A percentile compares a stretch with the other conserved stretches of the same genome.
These are phyloP conservation scores for Cephus rjabovi DNA, from an alignment of 2,888 invertebrate species.

Conservation along the genomic window DNA sequence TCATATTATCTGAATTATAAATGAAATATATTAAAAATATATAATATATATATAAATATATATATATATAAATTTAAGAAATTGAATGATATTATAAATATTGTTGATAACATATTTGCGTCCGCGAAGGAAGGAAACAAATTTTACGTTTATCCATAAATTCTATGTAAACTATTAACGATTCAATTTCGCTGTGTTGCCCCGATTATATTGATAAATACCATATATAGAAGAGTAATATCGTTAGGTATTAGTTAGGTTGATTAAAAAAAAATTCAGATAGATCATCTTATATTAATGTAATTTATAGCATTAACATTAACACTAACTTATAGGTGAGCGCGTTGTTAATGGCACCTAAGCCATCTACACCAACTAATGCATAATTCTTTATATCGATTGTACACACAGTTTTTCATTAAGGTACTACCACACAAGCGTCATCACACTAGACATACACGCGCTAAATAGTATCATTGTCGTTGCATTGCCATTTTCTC, in stretches of 20 bases:
- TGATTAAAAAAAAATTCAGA: slow-evolving; percentile 40
- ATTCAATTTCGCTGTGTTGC: slow-evolving; percentile 44
- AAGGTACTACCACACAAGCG: slow-evolving; percentile 29
- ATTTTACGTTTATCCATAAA: slow-evolving; percentile 51
- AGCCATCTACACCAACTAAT: slow-evolving; percentile 38
- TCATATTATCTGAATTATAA: slow-evolving; percentile 44
- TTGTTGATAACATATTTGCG: slow-evolving; percentile 59
- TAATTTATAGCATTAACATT: slow-evolving; percentile 39
- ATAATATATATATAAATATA: slow-evolving; percentile 28
- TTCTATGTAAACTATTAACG: slow-evolving; percentile 46
- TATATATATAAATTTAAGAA: slow-evolving; percentile 37
- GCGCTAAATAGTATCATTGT: slow-evolving; percentile 10
- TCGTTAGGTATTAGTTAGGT: slow-evolving; percentile 41
- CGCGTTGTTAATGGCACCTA: slow-evolving; percentile 21
- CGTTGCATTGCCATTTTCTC: slow-evolving; percentile 16
- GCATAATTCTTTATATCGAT: slow-evolving; percentile 39
- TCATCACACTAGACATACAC: slow-evolving; percentile 27
- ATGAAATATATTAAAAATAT: slow-evolving; percentile 25
- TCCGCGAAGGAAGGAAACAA: slow-evolving; percentile 46
- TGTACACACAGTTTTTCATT: slow-evolving; percentile 29
- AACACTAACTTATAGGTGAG: slow-evolving; percentile 25
- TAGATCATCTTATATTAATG: slow-evolving; percentile 40
- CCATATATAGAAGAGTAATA: slow-evolving; percentile 1
- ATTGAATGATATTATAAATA: slow-evolving; percentile 62
- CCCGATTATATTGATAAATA: slow-evolving; percentile 22